Conservation (phyloP, 2,113 vertebrate species). For the Strix uralensis region DNA sequence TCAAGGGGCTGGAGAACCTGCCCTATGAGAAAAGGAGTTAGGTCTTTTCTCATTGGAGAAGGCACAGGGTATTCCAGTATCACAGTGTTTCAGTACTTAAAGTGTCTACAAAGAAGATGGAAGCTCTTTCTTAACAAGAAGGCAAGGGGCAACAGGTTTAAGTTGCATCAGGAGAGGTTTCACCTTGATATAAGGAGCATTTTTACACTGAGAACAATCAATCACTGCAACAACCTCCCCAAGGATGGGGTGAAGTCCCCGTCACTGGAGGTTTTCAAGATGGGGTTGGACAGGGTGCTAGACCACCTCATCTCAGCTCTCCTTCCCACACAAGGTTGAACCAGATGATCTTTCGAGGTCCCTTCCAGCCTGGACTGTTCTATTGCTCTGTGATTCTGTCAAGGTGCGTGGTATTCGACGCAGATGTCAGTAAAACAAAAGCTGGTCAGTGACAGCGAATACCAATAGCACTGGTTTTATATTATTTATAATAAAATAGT, state of each 20-base stretch:
- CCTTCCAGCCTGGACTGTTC: background rate
- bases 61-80: background rate
- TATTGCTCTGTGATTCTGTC: background rate
- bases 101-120: background rate
- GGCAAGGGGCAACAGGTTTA: background rate
- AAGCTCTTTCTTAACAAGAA: background rate
- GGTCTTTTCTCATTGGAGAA: background rate
- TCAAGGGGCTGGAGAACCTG: background rate
- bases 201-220: background rate
- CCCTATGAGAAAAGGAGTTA: background rate
- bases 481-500: background rate
- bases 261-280: background rate
- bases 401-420: background rate
- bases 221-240: background rate
- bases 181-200: background rate
- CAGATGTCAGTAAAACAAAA: background rate
- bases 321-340: rapidly evolving
- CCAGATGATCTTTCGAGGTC: too few relatives aligned
- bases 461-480: background rate
- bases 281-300: background rate
- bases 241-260: background rate
- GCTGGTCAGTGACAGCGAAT: background rate
- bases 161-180: background rate
- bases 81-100: background rate
- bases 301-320: background rate